Conservation (phyloP, 1,140 invertebrate genomes). For the Drosophila nikananu region DNA sequence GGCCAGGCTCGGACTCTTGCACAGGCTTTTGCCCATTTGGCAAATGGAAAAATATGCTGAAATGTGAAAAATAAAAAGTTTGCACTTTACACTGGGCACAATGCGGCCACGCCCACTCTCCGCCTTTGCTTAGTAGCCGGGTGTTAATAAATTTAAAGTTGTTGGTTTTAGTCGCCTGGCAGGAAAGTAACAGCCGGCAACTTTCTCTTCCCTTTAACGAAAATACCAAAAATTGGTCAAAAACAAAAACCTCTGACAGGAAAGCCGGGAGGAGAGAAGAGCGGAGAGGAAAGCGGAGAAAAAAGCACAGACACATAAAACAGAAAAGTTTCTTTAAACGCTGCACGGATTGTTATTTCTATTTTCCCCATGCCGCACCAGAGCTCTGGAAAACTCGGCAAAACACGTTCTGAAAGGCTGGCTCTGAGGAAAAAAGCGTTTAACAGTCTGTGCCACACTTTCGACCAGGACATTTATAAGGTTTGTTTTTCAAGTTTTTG, state of each 20-base stretch:
- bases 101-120: slow-evolving; percentile 48
- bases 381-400: slow-evolving; percentile 26
- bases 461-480: slow-evolving; percentile 72
- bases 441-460: slow-evolving; percentile 73
- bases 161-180: slow-evolving; percentile 65
- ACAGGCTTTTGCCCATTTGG: slow-evolving; percentile 39
- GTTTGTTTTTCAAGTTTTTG: slow-evolving; percentile 75
- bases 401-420: slow-evolving; percentile 36
- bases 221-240: slow-evolving; percentile 40
- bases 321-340: slow-evolving; percentile 80
- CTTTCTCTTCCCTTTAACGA: slow-evolving; percentile 31
- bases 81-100: slow-evolving; percentile 67
- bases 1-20: slow-evolving; percentile 38
- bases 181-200: slow-evolving; percentile 42
- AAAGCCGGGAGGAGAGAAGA: background rate
- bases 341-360: slow-evolving; percentile 72
- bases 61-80: slow-evolving; percentile 67
- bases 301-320: slow-evolving; percentile 55
- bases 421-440: slow-evolving; percentile 56
- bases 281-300: slow-evolving; percentile 3
- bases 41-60: slow-evolving; percentile 66
- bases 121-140: slow-evolving; percentile 48
- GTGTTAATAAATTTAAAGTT: slow-evolving; percentile 83
- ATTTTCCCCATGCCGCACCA: slow-evolving; percentile 34
- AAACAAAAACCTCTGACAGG: slow-evolving; percentile 21